Base-by-base conservation (phyloP, 2,888 invertebrate species). In the Parapristionchus giblindavisi region DNA sequence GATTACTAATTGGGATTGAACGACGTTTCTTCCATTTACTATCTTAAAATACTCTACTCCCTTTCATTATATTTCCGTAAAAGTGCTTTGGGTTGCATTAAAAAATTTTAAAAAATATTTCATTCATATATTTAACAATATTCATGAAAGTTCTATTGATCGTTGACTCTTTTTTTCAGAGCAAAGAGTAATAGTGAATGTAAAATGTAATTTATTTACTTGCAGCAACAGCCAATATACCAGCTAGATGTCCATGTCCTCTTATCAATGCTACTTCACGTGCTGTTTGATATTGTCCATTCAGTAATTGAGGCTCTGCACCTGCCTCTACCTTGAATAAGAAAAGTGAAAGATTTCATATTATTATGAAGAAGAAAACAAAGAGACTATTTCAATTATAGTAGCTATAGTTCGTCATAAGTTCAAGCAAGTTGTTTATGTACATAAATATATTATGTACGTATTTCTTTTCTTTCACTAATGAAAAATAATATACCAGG, bases 301-400 rank as follows among this genome's bases (percentile, higher is more conserved):
- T 86, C 52, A 82, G 79, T 21, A 82, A 58, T 0, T 78, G 78
- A 4, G 81, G 75, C 71, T 85, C 83, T 4, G 84, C 81, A n/a
- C 85, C 84, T 52, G 79, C 76, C 51, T 85, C 84, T 11, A 86
- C 78, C 79, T 83, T 29, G 14, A 68, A 66, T 43, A 17, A 21
- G 36, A n/a, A 48, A 21, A 14, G 14, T 48, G 21, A 21, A 48
- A 14, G 21, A 48, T 48, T 21, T 48, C 21, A 21, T 21, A 21
- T 48, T 14, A 48, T 48, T 14, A 48, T 48, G 48, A 48, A 14
- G 48, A 48, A 14, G 48, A 48, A 11, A 48, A 48, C 48, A 21
- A 48, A 14, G 14, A 14, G 48, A 14, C 48, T 21, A 48, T 48
- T 56, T 56, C 56, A 56, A 11, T 27, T 17, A 21, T 21, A 56